Percentiles rank a stretch among this genome's conserved stretches.
phyloP scores from a whole-genome alignment of 2,888 invertebrate genomes.

The Pantelozetes paolii region DNA sequence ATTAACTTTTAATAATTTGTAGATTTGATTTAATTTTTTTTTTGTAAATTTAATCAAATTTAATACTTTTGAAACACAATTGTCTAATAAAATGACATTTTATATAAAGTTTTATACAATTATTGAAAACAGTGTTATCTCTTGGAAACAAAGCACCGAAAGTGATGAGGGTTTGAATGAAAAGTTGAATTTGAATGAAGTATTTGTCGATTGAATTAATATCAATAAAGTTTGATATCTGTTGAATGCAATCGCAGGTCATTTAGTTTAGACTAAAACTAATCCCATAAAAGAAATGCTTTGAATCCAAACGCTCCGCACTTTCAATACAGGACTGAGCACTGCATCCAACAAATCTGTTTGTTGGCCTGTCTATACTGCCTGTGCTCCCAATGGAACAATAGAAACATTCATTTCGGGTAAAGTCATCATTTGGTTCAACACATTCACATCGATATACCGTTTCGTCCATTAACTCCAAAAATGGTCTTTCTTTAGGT shows the following conservation, averaged over 20 bases:
- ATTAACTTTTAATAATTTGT: no score
- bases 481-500: not conserved
- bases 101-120: no score
- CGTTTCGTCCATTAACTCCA: conserved; percentile 27
- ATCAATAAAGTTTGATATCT: no score
- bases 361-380: not conserved
- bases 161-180: no score
- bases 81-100: no score
- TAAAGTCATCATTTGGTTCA: conserved; percentile 33
- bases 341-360: not conserved
- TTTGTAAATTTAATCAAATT: no score
- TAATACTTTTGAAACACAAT: no score
- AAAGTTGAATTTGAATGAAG: no score
- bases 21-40: no score
- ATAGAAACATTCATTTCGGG: conserved; percentile 35
- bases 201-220: no score
- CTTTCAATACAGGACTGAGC: not conserved
- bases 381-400: conserved; percentile 15
- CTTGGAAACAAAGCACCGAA: no score
- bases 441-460: conserved; percentile 7
- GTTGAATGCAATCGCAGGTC: conserved; percentile 13
- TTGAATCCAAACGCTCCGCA: not conserved
- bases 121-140: no score
- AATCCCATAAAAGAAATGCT: conserved; percentile 31
- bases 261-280: conserved; percentile 26